Conservation (phyloP, 2,113 vertebrate genomes). For the Jacana jacana region DNA sequence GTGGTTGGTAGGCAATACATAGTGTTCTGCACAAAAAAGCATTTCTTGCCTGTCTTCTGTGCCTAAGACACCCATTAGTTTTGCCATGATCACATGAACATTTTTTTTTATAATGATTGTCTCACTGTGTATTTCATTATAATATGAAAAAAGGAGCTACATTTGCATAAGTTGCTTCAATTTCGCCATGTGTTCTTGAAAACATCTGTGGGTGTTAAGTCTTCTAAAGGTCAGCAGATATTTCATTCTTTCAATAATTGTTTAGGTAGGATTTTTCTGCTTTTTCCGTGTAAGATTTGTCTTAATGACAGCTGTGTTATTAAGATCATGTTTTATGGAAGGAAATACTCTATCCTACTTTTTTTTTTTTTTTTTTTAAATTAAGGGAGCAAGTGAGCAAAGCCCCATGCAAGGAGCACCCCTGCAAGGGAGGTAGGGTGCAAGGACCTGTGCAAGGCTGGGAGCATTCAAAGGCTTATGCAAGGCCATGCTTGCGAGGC, state of each 20-base stretch:
- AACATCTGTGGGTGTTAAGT: not conserved
- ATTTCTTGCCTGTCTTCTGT: not conserved
- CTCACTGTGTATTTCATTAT: not conserved
- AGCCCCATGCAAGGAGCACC: not conserved
- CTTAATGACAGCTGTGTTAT: not conserved
- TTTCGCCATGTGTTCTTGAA: not conserved
- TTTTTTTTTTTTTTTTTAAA: not conserved
- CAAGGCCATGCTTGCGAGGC: accelerated
- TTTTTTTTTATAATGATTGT: not conserved
- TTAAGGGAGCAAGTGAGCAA: not conserved
- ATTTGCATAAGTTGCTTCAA: not conserved
- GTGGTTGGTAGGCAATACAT: not conserved
- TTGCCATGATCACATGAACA: not conserved
- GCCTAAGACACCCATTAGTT: not conserved
- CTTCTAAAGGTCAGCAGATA: not conserved
- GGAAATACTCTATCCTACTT: not conserved
- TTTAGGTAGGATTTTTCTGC: not conserved
- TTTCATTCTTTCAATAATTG: not conserved
- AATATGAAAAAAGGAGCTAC: not conserved
- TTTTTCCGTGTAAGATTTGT: not conserved
- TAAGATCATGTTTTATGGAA: not conserved
- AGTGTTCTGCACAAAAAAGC: not conserved
- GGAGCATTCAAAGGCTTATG: not conserved
- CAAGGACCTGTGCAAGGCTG: not conserved
- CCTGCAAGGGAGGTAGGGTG: not conserved